Base-by-base conservation (phyloP, 2,888 invertebrate species). In the Caenorhabditis sp. region DNA sequence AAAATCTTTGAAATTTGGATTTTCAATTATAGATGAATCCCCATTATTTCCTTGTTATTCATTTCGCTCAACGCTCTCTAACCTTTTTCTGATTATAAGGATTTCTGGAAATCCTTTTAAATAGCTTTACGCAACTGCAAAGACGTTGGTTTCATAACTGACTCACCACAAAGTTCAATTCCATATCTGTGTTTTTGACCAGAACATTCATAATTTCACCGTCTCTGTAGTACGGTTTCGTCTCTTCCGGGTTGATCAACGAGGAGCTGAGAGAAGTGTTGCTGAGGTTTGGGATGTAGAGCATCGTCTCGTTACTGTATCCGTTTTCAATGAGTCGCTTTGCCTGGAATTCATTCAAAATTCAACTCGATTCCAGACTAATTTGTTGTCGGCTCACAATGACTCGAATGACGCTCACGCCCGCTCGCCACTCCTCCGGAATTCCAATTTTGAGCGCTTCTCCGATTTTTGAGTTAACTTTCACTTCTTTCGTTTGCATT, bases 151-250 rank as follows among this genome's bases (percentile, higher is more conserved):
- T 15, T 46, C 35, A 43, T 30, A 32, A 15, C 39, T 45, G 39
- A 62, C 66, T 61, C 46, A 75, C 65, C 68, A 61, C 65, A 43
- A 68, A 75, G 56, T 55, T 55, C 61, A 68, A 32, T 1, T 55
- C 48, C 20, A 48, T 61, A n/a, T 35, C 27, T 6, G 53, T 45
- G n/a, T 52, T 17, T n/a, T 11, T n/a, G 17, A 65, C 58, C 3
- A 17, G 22, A 15, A 71, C 46, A 46, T 62, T 56, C 71, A 71
- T 62, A 17, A 46, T 50, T 56, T 74, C 66, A 5, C 61, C 61
- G 13, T 61, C 74, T 22, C 17, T 46, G 13, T 74, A 74, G 27
- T 41, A 61, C 22, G 61, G 24, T 45, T 66, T 74, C 6, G 26
- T 15, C 11, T 74, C 61, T 22, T 66, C 61, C 22, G 61, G 65